A percentile compares a stretch with the other conserved stretches of the same genome.
These are phyloP conservation scores for Melanotaenia duboulayi DNA, from an alignment of 2,113 vertebrate genomes.

Conservation along the genomic window DNA sequence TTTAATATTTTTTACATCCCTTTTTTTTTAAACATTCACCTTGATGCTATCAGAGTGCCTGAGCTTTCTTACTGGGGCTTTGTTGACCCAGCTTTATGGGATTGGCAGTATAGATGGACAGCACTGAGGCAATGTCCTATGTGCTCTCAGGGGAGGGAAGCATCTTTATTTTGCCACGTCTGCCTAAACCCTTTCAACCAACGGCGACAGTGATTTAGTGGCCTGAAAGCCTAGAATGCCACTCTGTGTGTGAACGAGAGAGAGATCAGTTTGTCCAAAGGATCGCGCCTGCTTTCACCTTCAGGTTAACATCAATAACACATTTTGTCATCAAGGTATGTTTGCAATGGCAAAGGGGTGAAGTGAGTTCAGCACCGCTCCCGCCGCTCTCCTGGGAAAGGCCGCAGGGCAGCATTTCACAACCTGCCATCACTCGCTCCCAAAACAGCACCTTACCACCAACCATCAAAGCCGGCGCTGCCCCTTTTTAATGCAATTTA, in stretches of 20 bases:
- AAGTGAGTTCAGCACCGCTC: constrained; percentile 62
- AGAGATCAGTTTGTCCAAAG: constrained; percentile 57
- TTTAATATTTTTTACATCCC: constrained; percentile 18
- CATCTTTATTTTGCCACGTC: constrained; percentile 47
- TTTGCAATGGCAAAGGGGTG: constrained; percentile 70
- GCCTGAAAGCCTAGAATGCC: constrained; percentile 12
- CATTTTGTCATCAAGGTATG: constrained; percentile 76
- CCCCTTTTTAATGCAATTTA: constrained; percentile 38
- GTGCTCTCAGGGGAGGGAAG: constrained; percentile 31
- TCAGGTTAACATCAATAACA: constrained; percentile 77
- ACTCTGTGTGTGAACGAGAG: constrained; percentile 3
- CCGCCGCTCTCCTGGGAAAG: constrained; percentile 58
- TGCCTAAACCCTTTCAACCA: constrained; percentile 46
- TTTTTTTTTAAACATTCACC: constrained; percentile 19
- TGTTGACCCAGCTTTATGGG: constrained; percentile 45
- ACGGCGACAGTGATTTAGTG: constrained; percentile 70
- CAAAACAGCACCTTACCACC: constrained; percentile 59
- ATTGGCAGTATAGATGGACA: constrained; percentile 55
- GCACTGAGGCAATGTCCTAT: constrained; percentile 44
- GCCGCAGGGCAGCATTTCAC: constrained; percentile 70
- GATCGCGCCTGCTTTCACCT: constrained; percentile 71
- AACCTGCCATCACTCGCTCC: constrained; percentile 73
- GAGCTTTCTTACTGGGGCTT: constrained; percentile 17
- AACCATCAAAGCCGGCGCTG: constrained; percentile 46
- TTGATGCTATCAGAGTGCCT: constrained; percentile 27